Evolutionary conservation across 2,797 vertebrate species (phyloP), one percentile per base, ranked within the genome.

Genomic region (Darevskia mixta): DNA sequence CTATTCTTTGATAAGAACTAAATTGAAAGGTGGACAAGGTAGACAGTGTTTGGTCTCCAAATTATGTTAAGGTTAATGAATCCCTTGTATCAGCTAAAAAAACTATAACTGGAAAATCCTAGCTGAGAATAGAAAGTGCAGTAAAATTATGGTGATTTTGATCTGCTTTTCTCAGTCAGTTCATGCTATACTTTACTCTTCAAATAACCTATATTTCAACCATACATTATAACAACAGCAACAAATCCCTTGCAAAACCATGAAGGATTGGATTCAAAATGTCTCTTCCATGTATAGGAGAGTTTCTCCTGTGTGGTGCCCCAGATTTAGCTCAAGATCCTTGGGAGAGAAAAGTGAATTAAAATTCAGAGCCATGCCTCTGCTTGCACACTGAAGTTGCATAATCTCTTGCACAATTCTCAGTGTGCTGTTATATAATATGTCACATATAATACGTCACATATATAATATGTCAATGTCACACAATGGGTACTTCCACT

Each of bases 31-130:
- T 0, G 18, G 38, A 29, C 79, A 76, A 88, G 38, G 90, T 86
- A 90, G 84, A 79, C 85, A 78, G 35, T 35, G 85, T 66, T 92
- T 89, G 86, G 88, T 85, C 80, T 93, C 90, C 87, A 90, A 79
- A 94, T 92, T 91, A 87, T 84, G 25, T 81, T 84, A 76, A 86
- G 86, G 91, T 85, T 95, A 95, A 93, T 92, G 82, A 93, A 91
- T 92, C 91, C 86, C 91, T 93, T 92, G 84, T 85, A 91, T 89
- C 88, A 0, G 0, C 73, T 88, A 35, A 88, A 92, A 93, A 88
- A 91, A 84, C 69, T 91, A 82, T 89, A 93, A 90, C 76, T 32
- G 64, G 83, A 86, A 89, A 88, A 88, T 83, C 61, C 89, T 86
- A 89, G 38, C 86, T 77, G 29, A 85, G 64, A 61, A 72, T 38